phyloP scores from a whole-genome alignment of 2,113 vertebrate genomes.

The Noturus placidus region DNA sequence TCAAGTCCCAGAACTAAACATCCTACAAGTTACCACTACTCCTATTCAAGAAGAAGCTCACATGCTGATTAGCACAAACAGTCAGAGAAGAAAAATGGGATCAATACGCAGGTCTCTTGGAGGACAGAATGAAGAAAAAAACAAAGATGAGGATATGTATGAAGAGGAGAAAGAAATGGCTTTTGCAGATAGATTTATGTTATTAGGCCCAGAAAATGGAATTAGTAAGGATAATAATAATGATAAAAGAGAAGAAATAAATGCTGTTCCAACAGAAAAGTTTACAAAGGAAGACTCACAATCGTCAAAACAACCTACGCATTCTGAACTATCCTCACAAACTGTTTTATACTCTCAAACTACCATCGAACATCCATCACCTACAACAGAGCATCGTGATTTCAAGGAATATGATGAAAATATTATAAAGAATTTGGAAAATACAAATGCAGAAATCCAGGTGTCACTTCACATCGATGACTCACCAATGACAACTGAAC shows the following conservation, averaged over 20 bases:
- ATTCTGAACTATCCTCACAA: neutral
- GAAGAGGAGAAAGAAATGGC: neutral
- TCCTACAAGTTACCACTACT: neutral
- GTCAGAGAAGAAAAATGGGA: constrained; percentile 39
- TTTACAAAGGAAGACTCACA: neutral
- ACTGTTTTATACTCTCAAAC: neutral
- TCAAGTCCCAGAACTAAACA: neutral
- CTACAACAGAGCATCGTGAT: neutral
- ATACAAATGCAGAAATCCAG: neutral
- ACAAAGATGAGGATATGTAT: neutral
- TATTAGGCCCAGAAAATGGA: neutral
- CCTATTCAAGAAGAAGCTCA: neutral
- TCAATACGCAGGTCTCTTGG: constrained; percentile 30
- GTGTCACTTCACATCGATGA: neutral
- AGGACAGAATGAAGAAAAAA: neutral
- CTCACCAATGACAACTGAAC: constrained; percentile 4
- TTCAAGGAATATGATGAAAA: neutral
- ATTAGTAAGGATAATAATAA: neutral
- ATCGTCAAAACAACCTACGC: neutral
- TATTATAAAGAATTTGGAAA: neutral
- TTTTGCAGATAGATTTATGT: neutral
- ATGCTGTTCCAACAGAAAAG: neutral
- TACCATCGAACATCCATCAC: neutral
- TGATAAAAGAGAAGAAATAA: neutral
- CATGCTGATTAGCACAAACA: neutral